Conservation (phyloP, 2,113 vertebrate genomes). For the Danio rerio region GRCz12tu NC_133195.1:54139001-54139500, state of each 20-base stretch:
- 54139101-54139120: slow-evolving; percentile 55
- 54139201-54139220: not conserved
- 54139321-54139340: not conserved
- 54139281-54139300: not conserved
- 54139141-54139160: not conserved
- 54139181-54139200: not conserved
- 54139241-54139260: not conserved
- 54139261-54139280: not conserved
- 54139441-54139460: not conserved
- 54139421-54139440: not conserved
- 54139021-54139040: slow-evolving; percentile 70
- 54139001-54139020: slow-evolving; percentile 62
- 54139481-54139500: too few species aligned
- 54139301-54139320: not conserved
- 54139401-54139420: not conserved
- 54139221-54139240: not conserved
- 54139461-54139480: not conserved
- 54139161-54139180: not conserved
- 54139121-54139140: slow-evolving; percentile 24
- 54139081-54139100: slow-evolving; percentile 62
- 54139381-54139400: not conserved
- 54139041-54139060: slow-evolving; percentile 67
- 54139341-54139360: not conserved
- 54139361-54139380: not conserved
- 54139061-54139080: slow-evolving; percentile 64